These are phyloP conservation scores for Drosophila greeni DNA, from an alignment of 2,888 invertebrate species.

Conservation along the genomic window DNA sequence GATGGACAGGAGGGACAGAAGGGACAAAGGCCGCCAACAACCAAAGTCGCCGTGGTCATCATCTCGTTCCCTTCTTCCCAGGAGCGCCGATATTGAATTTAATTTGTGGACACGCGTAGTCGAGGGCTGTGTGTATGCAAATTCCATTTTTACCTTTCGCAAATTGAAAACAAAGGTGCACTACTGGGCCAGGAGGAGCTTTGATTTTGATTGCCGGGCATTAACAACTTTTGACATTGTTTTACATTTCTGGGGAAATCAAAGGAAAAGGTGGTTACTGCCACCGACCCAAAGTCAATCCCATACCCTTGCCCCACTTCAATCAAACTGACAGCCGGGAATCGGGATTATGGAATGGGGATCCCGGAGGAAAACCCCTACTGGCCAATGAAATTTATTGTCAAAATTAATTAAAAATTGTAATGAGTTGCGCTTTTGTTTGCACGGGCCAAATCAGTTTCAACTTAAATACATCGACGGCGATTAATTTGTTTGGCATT, in stretches of 20 bases:
- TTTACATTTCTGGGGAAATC: constrained; percentile 71
- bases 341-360: background rate
- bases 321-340: constrained; percentile 62
- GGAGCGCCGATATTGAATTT: constrained; percentile 65
- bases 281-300: constrained; percentile 25
- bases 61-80: constrained; percentile 30
- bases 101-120: constrained; percentile 68
- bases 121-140: constrained; percentile 57
- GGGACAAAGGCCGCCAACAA: constrained; percentile 10
- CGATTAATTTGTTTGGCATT: constrained; percentile 69
- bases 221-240: constrained; percentile 72
- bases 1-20: constrained; percentile 54
- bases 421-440: constrained; percentile 52
- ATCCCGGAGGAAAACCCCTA: background rate
- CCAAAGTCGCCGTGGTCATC: constrained; percentile 46
- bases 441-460: constrained; percentile 32
- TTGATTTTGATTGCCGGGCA: constrained; percentile 58
- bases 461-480: constrained; percentile 51
- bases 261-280: constrained; percentile 31
- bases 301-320: constrained; percentile 30
- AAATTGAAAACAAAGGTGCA: constrained; percentile 42
- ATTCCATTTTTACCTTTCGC: constrained; percentile 37
- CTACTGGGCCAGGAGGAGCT: constrained; percentile 30
- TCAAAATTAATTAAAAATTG: constrained; percentile 73
- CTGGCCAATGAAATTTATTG: constrained; percentile 55